Percentiles rank a stretch among this genome's conserved stretches.
Evolutionary conservation across 2,888 invertebrate genomes (phyloP).

Genomic region (Melanargia galathea): DNA sequence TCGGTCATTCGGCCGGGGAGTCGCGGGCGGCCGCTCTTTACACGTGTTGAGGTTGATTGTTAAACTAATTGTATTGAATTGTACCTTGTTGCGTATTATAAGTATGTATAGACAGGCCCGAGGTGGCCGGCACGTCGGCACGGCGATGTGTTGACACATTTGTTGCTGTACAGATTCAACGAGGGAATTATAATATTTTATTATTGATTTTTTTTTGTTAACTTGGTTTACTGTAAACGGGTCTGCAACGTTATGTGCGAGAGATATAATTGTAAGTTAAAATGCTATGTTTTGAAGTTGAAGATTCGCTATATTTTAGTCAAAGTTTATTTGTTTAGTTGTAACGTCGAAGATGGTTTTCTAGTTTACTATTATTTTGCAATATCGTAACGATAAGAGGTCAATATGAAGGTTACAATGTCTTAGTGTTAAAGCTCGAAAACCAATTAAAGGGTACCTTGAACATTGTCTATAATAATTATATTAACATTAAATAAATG

Average conservation of each 20-base stretch:
- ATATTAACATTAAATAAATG: conserved; percentile 83
- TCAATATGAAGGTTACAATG: conserved; percentile 73
- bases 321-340: conserved; percentile 75
- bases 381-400: conserved; percentile 74
- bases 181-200: conserved; percentile 73
- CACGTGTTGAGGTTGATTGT: conserved; percentile 82
- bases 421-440: conserved; percentile 79
- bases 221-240: conserved; percentile 78
- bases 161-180: conserved; percentile 68
- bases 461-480: conserved; percentile 80
- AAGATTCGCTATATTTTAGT: conserved; percentile 78
- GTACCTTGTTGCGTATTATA: conserved; percentile 80
- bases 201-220: conserved; percentile 69
- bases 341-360: conserved; percentile 69
- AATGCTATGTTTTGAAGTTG: conserved; percentile 72
- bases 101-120: conserved; percentile 55
- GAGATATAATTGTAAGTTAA: conserved; percentile 68
- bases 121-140: conserved; percentile 48
- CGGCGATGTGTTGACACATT: conserved; percentile 59
- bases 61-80: conserved; percentile 82
- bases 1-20: conserved; percentile 45
- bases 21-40: conserved; percentile 77
- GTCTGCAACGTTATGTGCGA: conserved; percentile 77
- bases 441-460: conserved; percentile 82
- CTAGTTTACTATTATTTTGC: conserved; percentile 77